Evolutionary conservation across 2,888 invertebrate genomes (phyloP).

Genomic region (Dryadula phaetusa): DNA sequence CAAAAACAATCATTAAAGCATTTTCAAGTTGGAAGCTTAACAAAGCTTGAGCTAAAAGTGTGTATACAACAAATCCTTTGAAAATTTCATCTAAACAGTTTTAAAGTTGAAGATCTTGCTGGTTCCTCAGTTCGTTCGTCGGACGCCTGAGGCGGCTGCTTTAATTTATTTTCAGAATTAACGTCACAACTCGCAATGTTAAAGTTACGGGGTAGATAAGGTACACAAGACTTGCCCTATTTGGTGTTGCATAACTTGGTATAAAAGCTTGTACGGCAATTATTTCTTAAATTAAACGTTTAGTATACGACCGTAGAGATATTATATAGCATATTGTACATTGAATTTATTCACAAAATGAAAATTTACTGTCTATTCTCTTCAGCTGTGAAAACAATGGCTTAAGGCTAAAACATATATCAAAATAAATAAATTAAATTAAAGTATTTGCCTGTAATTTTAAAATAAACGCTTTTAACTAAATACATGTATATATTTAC

Average conservation of each 20-base stretch:
- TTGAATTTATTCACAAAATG: neutral
- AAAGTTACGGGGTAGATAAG: conserved; percentile 50
- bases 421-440: no score
- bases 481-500: no score
- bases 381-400: no score
- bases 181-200: conserved; percentile 55
- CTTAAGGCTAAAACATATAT: no score
- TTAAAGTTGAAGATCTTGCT: conserved; percentile 62
- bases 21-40: conserved; percentile 64
- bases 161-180: conserved; percentile 75
- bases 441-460: no score
- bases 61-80: conserved; percentile 69
- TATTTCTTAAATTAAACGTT: conserved; percentile 7
- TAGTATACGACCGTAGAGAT: neutral
- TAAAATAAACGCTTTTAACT: no score
- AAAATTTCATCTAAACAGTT: conserved; percentile 72
- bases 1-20: conserved; percentile 52
- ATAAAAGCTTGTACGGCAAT: conserved; percentile 12
- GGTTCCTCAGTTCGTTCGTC: conserved; percentile 60
- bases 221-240: conserved; percentile 18
- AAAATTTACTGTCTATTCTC: neutral
- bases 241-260: conserved; percentile 14
- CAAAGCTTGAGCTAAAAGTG: conserved; percentile 61
- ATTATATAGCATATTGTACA: neutral
- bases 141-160: conserved; percentile 66